Evolutionary conservation across 2,797 vertebrate genomes (phyloP), one percentile per base, ranked within the genome.

Genomic region (Urosaurus nigricauda): DNA sequence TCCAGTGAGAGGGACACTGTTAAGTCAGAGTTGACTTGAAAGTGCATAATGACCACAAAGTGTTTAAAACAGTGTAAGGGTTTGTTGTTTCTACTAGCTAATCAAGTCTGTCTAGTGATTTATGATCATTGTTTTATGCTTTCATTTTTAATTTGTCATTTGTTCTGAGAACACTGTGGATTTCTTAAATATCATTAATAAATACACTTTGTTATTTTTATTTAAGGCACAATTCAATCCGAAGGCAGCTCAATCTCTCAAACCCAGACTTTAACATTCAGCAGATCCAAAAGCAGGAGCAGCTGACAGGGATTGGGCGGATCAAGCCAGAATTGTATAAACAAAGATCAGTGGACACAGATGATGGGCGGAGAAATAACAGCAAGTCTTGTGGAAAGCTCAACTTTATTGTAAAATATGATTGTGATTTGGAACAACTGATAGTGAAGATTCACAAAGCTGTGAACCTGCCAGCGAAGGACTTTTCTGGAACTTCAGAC

Each of bases 361-460:
- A 99, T 0, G 98, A 99, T 0, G 97, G 97, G 58, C 96, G 97
- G 26, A 97, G 96, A 92, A 96, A 97, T 84, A 97, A 97, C 90
- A 98, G 97, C 51, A 97, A 97, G 17, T 97, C 97, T 78, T 99
- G 98, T 89, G 99, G 99, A n/a, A 97, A 97, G 85, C 98, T 99
- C 91, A 98, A 98, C 95, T 99, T 99, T 74, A 98, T 99, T 93
- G 97, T 99, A 85, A 99, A 98, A 95, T 99, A 98, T 73, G 99
- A 99, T 94, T 99, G 98, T 16, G 98, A 99, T 92, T 96, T 98
- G 91, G 99, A 99, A 95, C 99, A 99, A 96, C 97, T 99, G 92
- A 98, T 99, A 74, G 98, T 99, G 94, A 99, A 99, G 96, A 99
- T 99, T 92, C 98, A 99, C 96, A 98, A 98, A 96, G 99, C 98